Evolutionary conservation across 1,140 invertebrate species (phyloP), one percentile per base, ranked within the genome.

Genomic region (Panulirus ornatus): DNA sequence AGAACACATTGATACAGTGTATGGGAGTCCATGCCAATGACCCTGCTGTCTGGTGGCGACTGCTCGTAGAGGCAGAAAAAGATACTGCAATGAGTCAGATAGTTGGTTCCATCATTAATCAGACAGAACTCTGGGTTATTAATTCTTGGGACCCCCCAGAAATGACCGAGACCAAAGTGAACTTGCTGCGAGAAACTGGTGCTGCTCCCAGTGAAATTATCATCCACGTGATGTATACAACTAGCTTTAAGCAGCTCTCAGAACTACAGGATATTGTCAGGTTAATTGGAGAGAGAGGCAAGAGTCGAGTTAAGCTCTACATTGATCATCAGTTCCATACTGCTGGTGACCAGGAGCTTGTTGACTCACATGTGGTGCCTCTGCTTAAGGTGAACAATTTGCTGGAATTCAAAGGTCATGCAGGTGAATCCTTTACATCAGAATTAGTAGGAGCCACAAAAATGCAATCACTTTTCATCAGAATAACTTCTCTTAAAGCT

Each of bases 371-470:
- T 19, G 19, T 76, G 0, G 79, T 82, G 3, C 63, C 47, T 22
- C 36, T 89, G 1, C 40, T 89, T 19, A 75, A 42, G 42, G 47
- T 14, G 16, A 83, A 89, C 27, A 58, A 2, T 8, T 9, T 89
- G n/a, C 76, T 89, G 0, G 81, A 75, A 38, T 89, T 84, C 30
- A 83, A 83, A 58, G 87, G 87, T 36, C 70, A 89, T 42, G 71
- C 54, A 30, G 79, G 66, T n/a, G 16, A 27, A 22, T 27, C 8
- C 6, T 83, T 89, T 44, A 54, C 78, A 36, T 54, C 70, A 47
- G 30, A 54, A 19, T 30, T 89, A 5, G 70, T 54, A 1, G 54
- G n/a, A 30, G 87, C 87, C 5, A 75, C 63, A 8, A 75, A 40
- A 30, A 27, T 89, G 27, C 66, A 89, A 44, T 42, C 87, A 38